Conservation (phyloP, 2,797 vertebrate species). For the Sebastes dallii region DNA sequence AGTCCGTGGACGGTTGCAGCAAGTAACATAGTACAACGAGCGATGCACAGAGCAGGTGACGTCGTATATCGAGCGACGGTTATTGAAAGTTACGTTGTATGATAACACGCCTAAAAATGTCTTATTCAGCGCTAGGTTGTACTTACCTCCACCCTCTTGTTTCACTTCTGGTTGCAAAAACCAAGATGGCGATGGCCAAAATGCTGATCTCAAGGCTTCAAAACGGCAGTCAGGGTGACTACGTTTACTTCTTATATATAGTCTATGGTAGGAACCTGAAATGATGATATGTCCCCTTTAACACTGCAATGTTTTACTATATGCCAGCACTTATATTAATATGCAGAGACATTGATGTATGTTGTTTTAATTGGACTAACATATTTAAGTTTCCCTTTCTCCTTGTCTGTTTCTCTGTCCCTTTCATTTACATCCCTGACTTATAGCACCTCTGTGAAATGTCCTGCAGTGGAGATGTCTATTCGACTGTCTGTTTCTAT, state of each 20-base stretch:
- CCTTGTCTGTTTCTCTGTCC: neutral
- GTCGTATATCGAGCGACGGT: accelerated
- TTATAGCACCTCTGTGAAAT: conserved; percentile 19
- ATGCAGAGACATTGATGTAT: neutral
- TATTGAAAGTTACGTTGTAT: too few relatives aligned
- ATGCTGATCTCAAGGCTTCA: too few relatives aligned
- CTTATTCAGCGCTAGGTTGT: accelerated
- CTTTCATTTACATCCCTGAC: conserved; percentile 3
- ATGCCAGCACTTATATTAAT: neutral
- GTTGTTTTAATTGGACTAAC: neutral
- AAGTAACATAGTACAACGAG: too few relatives aligned
- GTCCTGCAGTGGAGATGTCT: conserved; percentile 9
- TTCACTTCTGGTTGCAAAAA: too few relatives aligned
- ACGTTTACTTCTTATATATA: too few relatives aligned
- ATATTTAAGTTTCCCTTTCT: neutral
- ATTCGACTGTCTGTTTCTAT: conserved; percentile 43
- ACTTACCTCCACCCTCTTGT: too few relatives aligned
- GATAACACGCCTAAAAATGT: too few relatives aligned
- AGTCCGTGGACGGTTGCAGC: too few relatives aligned
- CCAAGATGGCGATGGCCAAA: too few relatives aligned
- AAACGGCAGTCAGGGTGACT: too few relatives aligned
- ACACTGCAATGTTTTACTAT: conserved; percentile 10
- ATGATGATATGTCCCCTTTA: neutral
- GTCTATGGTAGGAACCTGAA: too few relatives aligned
- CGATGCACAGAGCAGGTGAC: too few relatives aligned